Conservation (phyloP, 1,140 invertebrate species). For the Cataglyphis hispanica region DNA sequence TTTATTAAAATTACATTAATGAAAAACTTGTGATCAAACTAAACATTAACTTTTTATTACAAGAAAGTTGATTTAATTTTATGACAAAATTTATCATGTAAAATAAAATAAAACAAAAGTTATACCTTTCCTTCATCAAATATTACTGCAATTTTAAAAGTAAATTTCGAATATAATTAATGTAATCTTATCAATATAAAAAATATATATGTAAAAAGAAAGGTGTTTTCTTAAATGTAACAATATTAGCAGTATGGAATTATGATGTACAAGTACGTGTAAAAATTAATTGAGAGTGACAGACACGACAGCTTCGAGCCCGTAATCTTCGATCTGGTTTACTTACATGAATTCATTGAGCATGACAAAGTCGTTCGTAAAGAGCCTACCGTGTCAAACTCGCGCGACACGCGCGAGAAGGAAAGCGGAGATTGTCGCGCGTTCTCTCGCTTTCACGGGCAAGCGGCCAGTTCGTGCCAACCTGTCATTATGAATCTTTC, state of each 20-base stretch:
- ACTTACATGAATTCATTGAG: slow-evolving; percentile 54
- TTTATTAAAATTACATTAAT: neutral
- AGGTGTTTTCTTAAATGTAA: neutral
- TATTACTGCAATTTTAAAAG: slow-evolving; percentile 3
- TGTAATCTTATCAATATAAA: neutral
- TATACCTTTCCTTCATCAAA: neutral
- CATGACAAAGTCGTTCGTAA: slow-evolving; percentile 38
- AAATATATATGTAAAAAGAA: neutral
- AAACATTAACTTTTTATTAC: neutral
- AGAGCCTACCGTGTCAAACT: slow-evolving; percentile 34
- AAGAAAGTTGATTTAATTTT: neutral
- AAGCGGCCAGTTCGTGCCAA: slow-evolving; percentile 32
- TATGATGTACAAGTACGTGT: neutral
- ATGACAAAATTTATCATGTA: neutral
- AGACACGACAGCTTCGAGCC: slow-evolving; percentile 12
- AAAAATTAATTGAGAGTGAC: slow-evolving; percentile 36
- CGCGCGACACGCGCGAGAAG: slow-evolving; percentile 42
- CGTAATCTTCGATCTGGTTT: slow-evolving; percentile 45
- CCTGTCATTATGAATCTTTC: slow-evolving; percentile 50
- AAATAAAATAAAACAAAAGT: neutral
- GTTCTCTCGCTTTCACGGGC: slow-evolving; percentile 54
- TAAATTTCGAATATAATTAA: neutral
- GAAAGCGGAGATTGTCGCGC: slow-evolving; percentile 29
- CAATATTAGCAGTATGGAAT: neutral
- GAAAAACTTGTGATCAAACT: neutral